Evolutionary conservation across 2,888 invertebrate species (phyloP).

Genomic region (Pyrochroa serraticornis): DNA sequence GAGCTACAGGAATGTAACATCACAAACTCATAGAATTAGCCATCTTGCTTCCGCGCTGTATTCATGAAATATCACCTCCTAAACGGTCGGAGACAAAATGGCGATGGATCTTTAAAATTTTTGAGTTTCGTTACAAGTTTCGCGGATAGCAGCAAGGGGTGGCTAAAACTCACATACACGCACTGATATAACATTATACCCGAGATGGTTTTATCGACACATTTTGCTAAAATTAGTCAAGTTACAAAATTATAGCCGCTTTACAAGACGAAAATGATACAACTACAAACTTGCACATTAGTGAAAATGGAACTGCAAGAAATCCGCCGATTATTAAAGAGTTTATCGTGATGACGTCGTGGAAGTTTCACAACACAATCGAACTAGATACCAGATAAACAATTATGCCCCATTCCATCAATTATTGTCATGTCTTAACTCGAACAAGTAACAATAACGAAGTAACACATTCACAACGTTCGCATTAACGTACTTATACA

Average conservation of each 20-base stretch:
- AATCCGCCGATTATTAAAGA: background rate
- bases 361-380: constrained; percentile 31
- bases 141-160: constrained; percentile 8
- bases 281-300: constrained; percentile 2
- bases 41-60: no score
- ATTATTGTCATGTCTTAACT: constrained; percentile 55
- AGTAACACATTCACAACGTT: constrained; percentile 39
- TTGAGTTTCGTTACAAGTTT: background rate
- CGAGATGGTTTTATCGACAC: constrained; percentile 40
- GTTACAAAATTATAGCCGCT: constrained; percentile 49
- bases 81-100: background rate
- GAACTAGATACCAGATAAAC: constrained; percentile 28
- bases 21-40: no score
- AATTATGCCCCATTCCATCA: constrained; percentile 54
- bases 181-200: constrained; percentile 36
- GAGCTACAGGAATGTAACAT: no score
- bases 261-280: constrained; percentile 28
- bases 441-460: constrained; percentile 46
- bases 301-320: constrained; percentile 7
- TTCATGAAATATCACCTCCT: background rate
- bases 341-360: background rate
- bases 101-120: background rate
- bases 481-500: constrained; percentile 33
- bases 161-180: constrained; percentile 33
- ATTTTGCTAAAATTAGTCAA: constrained; percentile 40